Evolutionary conservation across 2,797 vertebrate genomes (phyloP), one percentile per base, ranked within the genome.

Genomic region (Mormyrops boulengeri): DNA sequence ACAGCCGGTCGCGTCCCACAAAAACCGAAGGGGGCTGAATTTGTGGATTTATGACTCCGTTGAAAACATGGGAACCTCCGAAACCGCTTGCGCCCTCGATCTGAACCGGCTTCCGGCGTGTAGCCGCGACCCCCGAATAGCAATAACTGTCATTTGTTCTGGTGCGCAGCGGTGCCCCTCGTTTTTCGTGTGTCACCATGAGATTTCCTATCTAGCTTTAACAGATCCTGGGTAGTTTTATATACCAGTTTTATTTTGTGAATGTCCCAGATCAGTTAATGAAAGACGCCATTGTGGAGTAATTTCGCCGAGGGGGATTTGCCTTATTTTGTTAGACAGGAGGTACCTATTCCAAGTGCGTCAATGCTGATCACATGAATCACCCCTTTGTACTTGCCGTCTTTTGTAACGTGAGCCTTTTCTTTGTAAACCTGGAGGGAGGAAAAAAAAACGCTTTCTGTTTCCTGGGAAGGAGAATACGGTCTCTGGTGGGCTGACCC

Each of bases 241-340:
- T 66, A 90, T 92, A 93, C 92, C 93, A 90, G 90, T 93, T 93
- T 91, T 90, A 91, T 94, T 95, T 95, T 93, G 95, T 94, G 94
- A 92, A 92, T 96, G 95, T 92, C 95, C 95, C 93, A 95, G 95
- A 96, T 96, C 94, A 89, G 91, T 91, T 92, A 91, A 95, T 95
- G 95, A 96, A 96, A 96, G 96, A 94, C 96, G 97, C 96, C 97
- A 97, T 97, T 97, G 97, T 97, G 95, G 95, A 96, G 94, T 94
- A 93, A 94, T 93, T 93, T 93, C 44, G 95, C 96, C 96, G 85
- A 44, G 88, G 89, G 95, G 95, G 95, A 91, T 52, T 88, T 89
- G 89, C 94, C 91, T 92, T 93, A 89, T 92, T 92, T 93, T 93
- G 91, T 93, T 90, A 94, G 91, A 94, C 94, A 94, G 93, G 94